Conservation (phyloP, 2,113 vertebrate genomes). For the Panthera tigris region DNA sequence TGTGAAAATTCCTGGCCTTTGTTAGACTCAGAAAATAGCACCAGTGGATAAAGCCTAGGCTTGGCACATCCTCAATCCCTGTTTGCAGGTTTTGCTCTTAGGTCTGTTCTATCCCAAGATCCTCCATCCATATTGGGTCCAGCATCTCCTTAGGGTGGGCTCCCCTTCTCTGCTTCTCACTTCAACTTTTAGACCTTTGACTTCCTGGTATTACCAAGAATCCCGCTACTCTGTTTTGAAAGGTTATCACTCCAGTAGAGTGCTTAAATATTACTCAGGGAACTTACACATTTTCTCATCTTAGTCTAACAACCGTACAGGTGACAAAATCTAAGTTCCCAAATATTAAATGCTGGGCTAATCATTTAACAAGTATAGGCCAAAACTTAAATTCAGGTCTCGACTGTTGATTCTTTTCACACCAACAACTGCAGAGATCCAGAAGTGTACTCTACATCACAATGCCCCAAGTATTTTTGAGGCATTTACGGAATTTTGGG, state of each 20-base stretch:
- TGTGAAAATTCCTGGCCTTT: not conserved
- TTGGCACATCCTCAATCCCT: not conserved
- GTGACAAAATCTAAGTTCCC: not conserved
- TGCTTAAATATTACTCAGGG: not conserved
- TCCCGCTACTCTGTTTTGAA: not conserved
- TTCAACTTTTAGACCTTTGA: not conserved
- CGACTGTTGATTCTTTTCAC: not conserved
- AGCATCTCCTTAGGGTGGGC: not conserved
- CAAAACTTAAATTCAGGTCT: not conserved
- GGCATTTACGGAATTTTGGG: not conserved
- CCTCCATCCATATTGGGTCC: not conserved
- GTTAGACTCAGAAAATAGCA: not conserved
- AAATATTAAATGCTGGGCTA: not conserved
- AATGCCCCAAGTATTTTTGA: constrained; percentile 20
- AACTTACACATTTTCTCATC: not conserved
- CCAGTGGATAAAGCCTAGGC: not conserved
- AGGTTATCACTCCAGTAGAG: not conserved
- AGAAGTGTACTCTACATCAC: not conserved
- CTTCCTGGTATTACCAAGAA: not conserved
- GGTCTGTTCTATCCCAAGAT: not conserved
- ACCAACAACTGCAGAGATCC: not conserved
- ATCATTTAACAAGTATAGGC: constrained; percentile 1
- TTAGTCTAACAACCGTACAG: not conserved
- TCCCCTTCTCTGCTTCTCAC: not conserved
- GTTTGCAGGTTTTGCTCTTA: not conserved